A percentile compares a stretch with the other conserved stretches of the same genome.
phyloP scores from a whole-genome alignment of 1,140 invertebrate genomes.

The Drosophila burlai region DNA sequence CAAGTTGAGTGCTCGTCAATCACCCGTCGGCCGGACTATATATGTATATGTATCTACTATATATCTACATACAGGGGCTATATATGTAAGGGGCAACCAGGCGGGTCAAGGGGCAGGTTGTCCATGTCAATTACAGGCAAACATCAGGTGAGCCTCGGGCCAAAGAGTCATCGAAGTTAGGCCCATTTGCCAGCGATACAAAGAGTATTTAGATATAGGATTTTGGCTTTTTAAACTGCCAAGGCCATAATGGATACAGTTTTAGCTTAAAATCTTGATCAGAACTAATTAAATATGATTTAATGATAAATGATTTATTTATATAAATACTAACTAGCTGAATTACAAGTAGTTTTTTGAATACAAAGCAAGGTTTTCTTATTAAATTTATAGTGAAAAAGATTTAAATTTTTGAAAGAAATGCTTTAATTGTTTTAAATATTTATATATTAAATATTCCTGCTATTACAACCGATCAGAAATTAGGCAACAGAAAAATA shows the following conservation, averaged over 20 bases:
- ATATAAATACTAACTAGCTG: neutral
- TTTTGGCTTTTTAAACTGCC: neutral
- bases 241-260: neutral
- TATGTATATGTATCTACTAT: neutral
- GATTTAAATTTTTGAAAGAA: too few species aligned
- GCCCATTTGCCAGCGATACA: too few species aligned
- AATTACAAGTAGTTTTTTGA: neutral
- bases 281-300: neutral
- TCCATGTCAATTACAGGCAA: slow-evolving; percentile 38
- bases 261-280: neutral
- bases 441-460: neutral
- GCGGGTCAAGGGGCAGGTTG: neutral
- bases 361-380: neutral
- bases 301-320: neutral
- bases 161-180: slow-evolving; percentile 19
- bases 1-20: slow-evolving; percentile 39
- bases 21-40: slow-evolving; percentile 13
- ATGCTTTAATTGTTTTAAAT: neutral
- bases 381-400: neutral
- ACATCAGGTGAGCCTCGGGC: slow-evolving; percentile 28
- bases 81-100: neutral
- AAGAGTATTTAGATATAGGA: neutral
- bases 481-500: neutral
- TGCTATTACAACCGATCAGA: neutral
- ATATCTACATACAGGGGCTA: neutral